A percentile compares a stretch with the other conserved stretches of the same genome.
Conservation (phyloP, 2,113 vertebrate genomes). For the Cottus gobio region DNA sequence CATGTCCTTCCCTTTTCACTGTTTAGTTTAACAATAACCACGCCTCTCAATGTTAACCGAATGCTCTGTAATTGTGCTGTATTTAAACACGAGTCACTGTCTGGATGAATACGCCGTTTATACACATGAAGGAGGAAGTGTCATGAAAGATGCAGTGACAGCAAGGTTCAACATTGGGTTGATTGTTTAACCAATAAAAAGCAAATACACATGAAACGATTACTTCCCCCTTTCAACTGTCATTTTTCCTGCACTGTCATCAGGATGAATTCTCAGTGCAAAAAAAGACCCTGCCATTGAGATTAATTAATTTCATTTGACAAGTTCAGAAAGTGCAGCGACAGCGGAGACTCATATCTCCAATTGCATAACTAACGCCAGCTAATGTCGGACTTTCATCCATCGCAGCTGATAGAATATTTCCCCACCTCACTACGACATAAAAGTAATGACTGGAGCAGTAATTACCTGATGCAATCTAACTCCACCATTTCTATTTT, state of each 20-base stretch:
- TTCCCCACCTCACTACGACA: slow-evolving; percentile 19
- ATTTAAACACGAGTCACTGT: slow-evolving; percentile 44
- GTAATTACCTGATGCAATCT: slow-evolving; percentile 72
- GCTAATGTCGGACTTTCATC: slow-evolving; percentile 60
- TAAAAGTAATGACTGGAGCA: slow-evolving; percentile 58
- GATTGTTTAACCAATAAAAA: slow-evolving; percentile 11
- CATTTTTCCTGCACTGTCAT: slow-evolving; percentile 23
- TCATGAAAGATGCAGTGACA: slow-evolving; percentile 1
- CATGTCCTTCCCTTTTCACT: slow-evolving; percentile 6
- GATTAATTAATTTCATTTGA: slow-evolving; percentile 59
- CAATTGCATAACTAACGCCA: slow-evolving; percentile 12
- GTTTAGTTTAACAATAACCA: slow-evolving; percentile 27
- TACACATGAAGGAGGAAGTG: not conserved
- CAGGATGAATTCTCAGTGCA: slow-evolving; percentile 9
- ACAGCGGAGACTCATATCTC: slow-evolving; percentile 39
- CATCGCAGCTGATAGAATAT: slow-evolving; percentile 42
- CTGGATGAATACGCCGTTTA: slow-evolving; percentile 6
- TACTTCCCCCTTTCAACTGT: not conserved
- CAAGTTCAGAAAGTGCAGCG: slow-evolving; percentile 34
- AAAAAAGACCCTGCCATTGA: slow-evolving; percentile 37
- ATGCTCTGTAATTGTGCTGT: slow-evolving; percentile 24
- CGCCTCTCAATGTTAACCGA: not conserved
- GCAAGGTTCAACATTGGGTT: not conserved
- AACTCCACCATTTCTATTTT: slow-evolving; percentile 39
- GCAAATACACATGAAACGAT: not conserved